Evolutionary conservation across 2,113 vertebrate species (phyloP).

Genomic region (Axis porcinus): DNA sequence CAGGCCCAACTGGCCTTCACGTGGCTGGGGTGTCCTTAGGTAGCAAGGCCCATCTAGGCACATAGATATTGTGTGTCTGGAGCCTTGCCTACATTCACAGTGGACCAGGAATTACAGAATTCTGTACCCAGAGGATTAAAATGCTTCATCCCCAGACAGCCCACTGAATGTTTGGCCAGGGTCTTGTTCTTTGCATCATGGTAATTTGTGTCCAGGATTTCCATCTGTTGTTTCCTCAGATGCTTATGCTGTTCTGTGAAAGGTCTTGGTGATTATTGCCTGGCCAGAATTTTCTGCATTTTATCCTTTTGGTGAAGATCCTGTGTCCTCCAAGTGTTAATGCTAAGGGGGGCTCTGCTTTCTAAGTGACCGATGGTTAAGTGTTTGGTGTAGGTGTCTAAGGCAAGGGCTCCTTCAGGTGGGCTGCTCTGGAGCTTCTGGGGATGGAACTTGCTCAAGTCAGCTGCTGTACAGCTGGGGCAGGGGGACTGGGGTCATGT

Average conservation of each 20-base stretch:
- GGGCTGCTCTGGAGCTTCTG: not conserved
- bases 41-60: not conserved
- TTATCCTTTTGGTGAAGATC: not conserved
- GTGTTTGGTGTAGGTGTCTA: not conserved
- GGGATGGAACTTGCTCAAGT: not conserved
- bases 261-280: not conserved
- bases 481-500: not conserved
- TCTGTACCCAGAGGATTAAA: slow-evolving; percentile 2
- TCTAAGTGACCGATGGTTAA: not conserved
- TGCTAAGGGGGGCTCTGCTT: not conserved
- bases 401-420: not conserved
- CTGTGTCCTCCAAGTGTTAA: not conserved
- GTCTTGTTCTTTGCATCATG: slow-evolving; percentile 14
- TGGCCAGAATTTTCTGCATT: not conserved
- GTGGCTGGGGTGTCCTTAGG: not conserved
- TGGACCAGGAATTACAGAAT: not conserved
- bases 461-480: not conserved
- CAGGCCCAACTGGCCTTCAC: not conserved
- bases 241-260: not conserved
- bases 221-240: not conserved
- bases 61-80: slow-evolving; percentile 14
- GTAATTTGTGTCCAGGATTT: not conserved
- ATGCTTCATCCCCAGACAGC: not conserved
- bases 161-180: not conserved
- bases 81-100: not conserved